These are phyloP conservation scores for Carassius auratus DNA, from an alignment of 2,113 vertebrate genomes.

Conservation along the genomic window DNA sequence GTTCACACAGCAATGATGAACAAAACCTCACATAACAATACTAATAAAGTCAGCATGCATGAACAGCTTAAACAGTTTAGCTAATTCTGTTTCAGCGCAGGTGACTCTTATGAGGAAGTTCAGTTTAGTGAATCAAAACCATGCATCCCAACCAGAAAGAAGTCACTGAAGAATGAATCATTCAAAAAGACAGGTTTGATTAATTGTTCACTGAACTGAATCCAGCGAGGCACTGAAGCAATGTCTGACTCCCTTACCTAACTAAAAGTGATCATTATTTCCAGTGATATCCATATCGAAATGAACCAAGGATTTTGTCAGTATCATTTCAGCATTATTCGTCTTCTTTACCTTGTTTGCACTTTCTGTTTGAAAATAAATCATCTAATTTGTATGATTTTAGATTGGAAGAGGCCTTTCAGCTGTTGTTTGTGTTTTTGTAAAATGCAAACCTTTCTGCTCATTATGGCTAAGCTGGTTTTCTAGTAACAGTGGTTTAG, in stretches of 20 bases:
- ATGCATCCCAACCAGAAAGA: no score
- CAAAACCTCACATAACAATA: neutral
- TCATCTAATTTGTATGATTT: neutral
- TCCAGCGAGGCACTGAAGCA: no score
- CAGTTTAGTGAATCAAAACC: no score
- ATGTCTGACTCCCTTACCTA: no score
- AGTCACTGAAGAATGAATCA: no score
- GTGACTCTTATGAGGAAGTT: no score
- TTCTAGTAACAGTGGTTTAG: neutral
- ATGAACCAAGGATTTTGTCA: neutral
- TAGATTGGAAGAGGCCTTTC: neutral
- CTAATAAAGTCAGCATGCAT: neutral
- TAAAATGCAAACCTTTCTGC: neutral
- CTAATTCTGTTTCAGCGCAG: neutral
- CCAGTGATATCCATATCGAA: no score
- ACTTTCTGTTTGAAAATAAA: neutral
- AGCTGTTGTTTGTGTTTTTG: neutral
- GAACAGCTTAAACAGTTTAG: neutral
- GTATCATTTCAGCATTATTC: neutral
- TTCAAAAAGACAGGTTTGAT: no score
- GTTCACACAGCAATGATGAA: neutral
- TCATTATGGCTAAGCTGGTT: neutral
- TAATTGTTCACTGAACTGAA: no score
- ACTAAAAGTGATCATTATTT: no score
- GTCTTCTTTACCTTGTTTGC: neutral